Base-by-base conservation (phyloP, 2,113 vertebrate species). In the Jacana jacana region DNA sequence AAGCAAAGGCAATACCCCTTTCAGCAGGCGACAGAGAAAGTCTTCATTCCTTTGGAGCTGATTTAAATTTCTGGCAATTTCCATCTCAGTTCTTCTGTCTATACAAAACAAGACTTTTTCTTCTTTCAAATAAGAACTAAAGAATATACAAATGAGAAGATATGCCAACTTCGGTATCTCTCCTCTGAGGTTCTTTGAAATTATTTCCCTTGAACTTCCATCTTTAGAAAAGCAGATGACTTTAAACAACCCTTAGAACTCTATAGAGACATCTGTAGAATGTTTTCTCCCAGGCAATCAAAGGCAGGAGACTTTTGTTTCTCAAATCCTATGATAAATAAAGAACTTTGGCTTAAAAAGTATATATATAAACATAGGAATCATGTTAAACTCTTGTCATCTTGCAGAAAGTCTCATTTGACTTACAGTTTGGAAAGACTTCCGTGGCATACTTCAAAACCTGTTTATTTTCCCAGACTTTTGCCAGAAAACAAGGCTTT, bases 241-340 rank as follows among this genome's bases (percentile, higher is more conserved):
- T 96, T 97, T 95, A 96, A 96, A 96, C 89, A 97, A 70, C 73
- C 40, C 86, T 97, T 81, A 97, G 96, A 96, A 96, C 89, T 94
- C 83, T 55, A 48, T 1, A 10, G 86, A 95, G 54, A 86, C 90
- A 88, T 60, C 91, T 86, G 49, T 58, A 96, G 88, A 96, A 96
- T 91, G 77, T 96, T 97, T 96, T 94, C 91, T 94, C 71, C 52
- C 49, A 85, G 81, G 48, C 85, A 96, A 94, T 97, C 95, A 97
- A 96, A 97, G 88, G 86, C 65, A 90, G 60, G 37, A 79, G 88
- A 89, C 83, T 81, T 96, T 94, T 92, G 80, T 91, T 94, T 91
- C 95, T 95, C 20, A 3, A 91, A 69, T 76, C 42, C 63, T 94
- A 96, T 93, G 92, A 96, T 89, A 97, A 97, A 94, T 81, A 92